Evolutionary conservation across 2,888 invertebrate species (phyloP).

Genomic region (Chalcis sispes): DNA sequence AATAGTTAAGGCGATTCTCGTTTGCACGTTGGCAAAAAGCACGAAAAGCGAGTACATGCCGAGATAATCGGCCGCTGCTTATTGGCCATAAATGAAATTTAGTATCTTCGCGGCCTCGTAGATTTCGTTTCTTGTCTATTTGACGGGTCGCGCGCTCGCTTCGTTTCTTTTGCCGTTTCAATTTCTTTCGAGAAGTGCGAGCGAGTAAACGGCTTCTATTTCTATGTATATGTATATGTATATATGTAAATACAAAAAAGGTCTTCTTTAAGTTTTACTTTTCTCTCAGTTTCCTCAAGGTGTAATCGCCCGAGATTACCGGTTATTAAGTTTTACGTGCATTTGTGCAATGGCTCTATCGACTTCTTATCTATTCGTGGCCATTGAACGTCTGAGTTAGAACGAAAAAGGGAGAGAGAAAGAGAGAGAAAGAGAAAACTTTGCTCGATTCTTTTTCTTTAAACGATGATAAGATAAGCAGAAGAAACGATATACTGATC

Average conservation of each 20-base stretch:
- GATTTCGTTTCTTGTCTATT: conserved; percentile 11
- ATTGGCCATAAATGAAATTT: conserved; percentile 45
- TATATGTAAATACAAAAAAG: conserved; percentile 1
- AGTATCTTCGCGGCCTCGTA: conserved; percentile 13
- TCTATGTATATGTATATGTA: neutral
- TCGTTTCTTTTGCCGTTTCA: neutral
- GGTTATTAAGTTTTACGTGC: conserved; percentile 62
- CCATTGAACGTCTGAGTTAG: no score
- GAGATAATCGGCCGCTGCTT: conserved; percentile 15
- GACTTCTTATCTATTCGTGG: conserved; percentile 21
- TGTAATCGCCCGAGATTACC: conserved; percentile 34
- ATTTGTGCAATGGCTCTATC: conserved; percentile 63
- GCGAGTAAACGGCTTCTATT: no score
- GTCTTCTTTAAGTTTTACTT: neutral
- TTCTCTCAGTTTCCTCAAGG: neutral
- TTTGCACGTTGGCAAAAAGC: no score
- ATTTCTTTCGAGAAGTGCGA: no score
- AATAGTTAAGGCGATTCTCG: no score
- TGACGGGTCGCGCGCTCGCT: conserved; percentile 9
- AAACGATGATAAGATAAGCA: no score
- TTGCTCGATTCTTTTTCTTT: no score
- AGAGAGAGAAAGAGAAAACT: no score
- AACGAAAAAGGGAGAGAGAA: no score
- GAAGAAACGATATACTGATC: no score
- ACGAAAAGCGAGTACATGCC: no score